Percentiles rank a stretch among this genome's conserved stretches.
Conservation (phyloP, 2,113 vertebrate species). For the Galbula dea region DNA sequence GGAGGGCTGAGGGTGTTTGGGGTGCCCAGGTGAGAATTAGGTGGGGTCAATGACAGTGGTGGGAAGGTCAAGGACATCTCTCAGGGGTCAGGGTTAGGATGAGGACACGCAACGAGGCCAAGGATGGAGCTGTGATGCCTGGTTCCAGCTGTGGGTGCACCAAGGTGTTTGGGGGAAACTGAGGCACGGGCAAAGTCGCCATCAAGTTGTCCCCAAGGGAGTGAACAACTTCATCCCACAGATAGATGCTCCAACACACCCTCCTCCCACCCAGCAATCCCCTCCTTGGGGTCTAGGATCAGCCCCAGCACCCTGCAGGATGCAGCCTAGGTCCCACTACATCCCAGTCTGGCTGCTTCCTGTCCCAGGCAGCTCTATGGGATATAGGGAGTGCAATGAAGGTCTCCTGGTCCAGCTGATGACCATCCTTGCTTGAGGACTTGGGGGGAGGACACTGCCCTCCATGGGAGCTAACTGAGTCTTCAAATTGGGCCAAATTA, state of each 20-base stretch:
- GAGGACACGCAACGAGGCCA: accelerated
- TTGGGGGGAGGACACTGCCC: neutral
- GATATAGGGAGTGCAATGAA: neutral
- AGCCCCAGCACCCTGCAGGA: neutral
- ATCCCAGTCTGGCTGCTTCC: accelerated
- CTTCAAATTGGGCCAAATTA: neutral
- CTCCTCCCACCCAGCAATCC: neutral
- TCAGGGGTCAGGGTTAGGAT: neutral
- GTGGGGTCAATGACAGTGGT: neutral
- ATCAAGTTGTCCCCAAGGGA: neutral
- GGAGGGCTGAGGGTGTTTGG: neutral
- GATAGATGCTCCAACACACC: accelerated
- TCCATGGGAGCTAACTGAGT: neutral
- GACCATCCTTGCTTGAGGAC: too few species aligned
- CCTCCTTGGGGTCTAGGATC: neutral
- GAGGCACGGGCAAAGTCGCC: neutral
- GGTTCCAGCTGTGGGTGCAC: neutral
- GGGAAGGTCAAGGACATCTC: neutral
- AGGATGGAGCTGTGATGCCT: neutral
- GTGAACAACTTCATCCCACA: neutral
- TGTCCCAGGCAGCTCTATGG: neutral
- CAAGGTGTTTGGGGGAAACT: neutral
- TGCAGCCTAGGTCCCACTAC: accelerated
- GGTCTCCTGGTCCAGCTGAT: neutral
- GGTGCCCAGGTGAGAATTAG: neutral